phyloP scores from a whole-genome alignment of 2,797 vertebrate genomes.

The Xenentodon cancila region DNA sequence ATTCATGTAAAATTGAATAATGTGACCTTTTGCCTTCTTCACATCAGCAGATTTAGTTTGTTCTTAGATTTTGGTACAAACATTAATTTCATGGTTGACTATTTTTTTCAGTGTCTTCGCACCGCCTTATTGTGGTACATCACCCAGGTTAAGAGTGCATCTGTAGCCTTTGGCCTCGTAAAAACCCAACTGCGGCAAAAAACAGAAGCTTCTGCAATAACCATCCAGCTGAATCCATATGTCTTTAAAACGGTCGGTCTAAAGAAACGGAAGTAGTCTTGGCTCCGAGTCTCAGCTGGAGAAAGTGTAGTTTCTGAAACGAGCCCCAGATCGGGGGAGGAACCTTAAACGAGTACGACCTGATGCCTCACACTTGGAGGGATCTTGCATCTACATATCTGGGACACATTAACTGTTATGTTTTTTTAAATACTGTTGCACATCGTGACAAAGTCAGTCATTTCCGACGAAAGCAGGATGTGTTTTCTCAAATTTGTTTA shows the following conservation, averaged over 20 bases:
- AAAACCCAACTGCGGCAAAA: conserved; percentile 6
- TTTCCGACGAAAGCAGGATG: too few species aligned
- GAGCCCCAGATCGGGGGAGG: too few species aligned
- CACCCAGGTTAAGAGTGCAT: neutral
- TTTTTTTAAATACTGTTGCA: too few species aligned
- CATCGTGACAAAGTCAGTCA: too few species aligned
- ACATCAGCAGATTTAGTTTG: neutral
- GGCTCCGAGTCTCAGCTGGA: neutral
- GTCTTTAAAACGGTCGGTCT: conserved; percentile 4
- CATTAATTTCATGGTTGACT: conserved; percentile 1
- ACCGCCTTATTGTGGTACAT: neutral
- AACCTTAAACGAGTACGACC: too few species aligned
- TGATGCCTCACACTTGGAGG: too few species aligned
- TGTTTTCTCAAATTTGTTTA: too few species aligned
- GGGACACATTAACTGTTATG: too few species aligned
- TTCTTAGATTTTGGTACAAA: neutral
- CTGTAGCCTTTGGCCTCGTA: neutral
- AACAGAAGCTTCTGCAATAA: neutral
- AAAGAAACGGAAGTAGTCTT: neutral
- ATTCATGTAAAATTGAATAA: too few species aligned
- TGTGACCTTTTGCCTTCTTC: neutral
- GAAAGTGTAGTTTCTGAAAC: neutral
- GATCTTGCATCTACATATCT: too few species aligned
- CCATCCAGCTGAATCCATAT: conserved; percentile 9
- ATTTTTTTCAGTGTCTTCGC: neutral